Evolutionary conservation across 2,113 vertebrate genomes (phyloP).

Genomic region (Dasyprocta punctata): DNA sequence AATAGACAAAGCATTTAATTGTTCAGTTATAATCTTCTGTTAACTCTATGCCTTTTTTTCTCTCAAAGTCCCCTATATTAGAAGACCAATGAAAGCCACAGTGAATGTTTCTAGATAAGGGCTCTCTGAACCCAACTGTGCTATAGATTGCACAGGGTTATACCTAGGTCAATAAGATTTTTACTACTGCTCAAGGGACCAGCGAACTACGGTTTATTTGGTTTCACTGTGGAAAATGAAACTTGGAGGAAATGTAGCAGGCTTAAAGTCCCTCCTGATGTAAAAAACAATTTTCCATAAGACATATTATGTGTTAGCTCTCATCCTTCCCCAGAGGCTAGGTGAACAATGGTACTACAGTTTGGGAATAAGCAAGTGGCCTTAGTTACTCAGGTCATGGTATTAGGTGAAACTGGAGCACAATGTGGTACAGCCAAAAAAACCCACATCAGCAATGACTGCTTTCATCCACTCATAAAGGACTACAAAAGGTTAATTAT

Average conservation of each 20-base stretch:
- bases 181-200: slow-evolving; percentile 6
- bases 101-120: neutral
- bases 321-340: neutral
- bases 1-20: neutral
- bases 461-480: slow-evolving; percentile 33
- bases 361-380: neutral
- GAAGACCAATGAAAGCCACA: slow-evolving; percentile 24
- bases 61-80: neutral
- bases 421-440: neutral
- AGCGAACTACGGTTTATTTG: neutral
- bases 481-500: neutral
- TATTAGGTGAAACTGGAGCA: slow-evolving; percentile 29
- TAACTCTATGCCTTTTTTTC: slow-evolving; percentile 53
- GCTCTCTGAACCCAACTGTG: neutral
- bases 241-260: neutral
- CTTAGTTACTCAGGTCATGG: slow-evolving; percentile 27
- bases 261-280: neutral
- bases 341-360: slow-evolving; percentile 14
- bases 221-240: slow-evolving; percentile 7
- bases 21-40: neutral
- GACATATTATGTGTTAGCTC: neutral
- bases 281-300: neutral
- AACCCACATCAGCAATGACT: neutral
- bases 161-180: neutral
- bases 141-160: neutral